Conservation (phyloP, 2,888 invertebrate genomes). For the Ennomos quercinarius region DNA sequence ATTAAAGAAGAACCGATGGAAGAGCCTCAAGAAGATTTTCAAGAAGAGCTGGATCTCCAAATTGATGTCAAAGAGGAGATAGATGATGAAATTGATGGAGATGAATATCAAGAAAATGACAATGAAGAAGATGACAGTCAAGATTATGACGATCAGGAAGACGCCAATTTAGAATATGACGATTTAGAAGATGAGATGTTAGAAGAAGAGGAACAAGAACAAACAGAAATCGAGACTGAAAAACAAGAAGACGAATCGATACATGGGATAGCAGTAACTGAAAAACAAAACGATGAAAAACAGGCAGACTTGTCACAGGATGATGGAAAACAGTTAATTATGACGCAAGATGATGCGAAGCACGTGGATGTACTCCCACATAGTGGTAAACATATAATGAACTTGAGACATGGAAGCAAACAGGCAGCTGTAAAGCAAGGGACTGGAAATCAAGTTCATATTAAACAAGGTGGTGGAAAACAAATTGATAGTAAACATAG, state of each 20-base stretch:
- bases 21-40: constrained; percentile 19
- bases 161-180: constrained; percentile 1
- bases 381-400: background rate
- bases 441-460: background rate
- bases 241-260: constrained; percentile 7
- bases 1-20: constrained; percentile 35
- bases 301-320: no score
- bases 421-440: background rate
- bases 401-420: background rate
- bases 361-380: no score
- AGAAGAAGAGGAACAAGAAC: background rate
- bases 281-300: no score
- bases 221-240: background rate
- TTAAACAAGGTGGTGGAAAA: constrained; percentile 4
- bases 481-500: background rate
- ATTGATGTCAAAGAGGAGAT: constrained; percentile 34
- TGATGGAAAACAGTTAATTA: no score
- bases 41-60: constrained; percentile 24
- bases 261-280: no score
- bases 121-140: constrained; percentile 11
- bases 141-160: constrained; percentile 7
- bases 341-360: no score
- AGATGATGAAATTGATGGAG: constrained; percentile 10
- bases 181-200: background rate
- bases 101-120: constrained; percentile 12